These are phyloP conservation scores for Drosophila pectinifera DNA, from an alignment of 1,140 invertebrate genomes.

Conservation along the genomic window DNA sequence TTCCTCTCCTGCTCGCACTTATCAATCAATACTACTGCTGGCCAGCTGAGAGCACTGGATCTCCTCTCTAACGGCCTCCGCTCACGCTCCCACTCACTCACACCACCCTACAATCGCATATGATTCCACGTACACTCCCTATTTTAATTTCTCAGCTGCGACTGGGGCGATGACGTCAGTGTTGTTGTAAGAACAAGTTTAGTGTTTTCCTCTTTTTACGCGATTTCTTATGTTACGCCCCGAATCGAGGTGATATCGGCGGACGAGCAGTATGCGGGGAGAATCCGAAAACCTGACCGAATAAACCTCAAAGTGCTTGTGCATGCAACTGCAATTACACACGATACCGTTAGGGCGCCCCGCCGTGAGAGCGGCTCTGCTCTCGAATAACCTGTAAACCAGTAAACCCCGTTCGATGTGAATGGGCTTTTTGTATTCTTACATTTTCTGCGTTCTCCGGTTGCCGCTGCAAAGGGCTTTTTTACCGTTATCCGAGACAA, in stretches of 20 bases:
- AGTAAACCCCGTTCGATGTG: slow-evolving; percentile 45
- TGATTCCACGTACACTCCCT: slow-evolving; percentile 76
- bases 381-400: slow-evolving; percentile 61
- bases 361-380: slow-evolving; percentile 38
- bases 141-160: slow-evolving; percentile 74
- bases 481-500: slow-evolving; percentile 38
- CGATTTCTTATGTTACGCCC: slow-evolving; percentile 29
- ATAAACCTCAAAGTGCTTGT: slow-evolving; percentile 69
- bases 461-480: slow-evolving; percentile 38
- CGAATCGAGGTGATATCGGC: slow-evolving; percentile 30
- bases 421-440: slow-evolving; percentile 33
- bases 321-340: slow-evolving; percentile 75
- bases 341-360: slow-evolving; percentile 73
- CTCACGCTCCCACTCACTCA: slow-evolving; percentile 32
- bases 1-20: slow-evolving; percentile 22
- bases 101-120: slow-evolving; percentile 39
- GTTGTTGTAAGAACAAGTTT: slow-evolving; percentile 82
- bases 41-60: slow-evolving; percentile 55
- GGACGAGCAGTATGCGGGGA: slow-evolving; percentile 1
- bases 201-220: slow-evolving; percentile 30
- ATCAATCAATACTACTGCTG: slow-evolving; percentile 67
- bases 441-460: slow-evolving; percentile 21
- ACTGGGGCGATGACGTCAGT: slow-evolving; percentile 72
- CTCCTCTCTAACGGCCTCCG: slow-evolving; percentile 8
- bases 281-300: slow-evolving; percentile 65